Percentiles rank a stretch among this genome's conserved stretches.
Conservation (phyloP, 2,113 vertebrate genomes). For the Oenanthe oenanthe region DNA sequence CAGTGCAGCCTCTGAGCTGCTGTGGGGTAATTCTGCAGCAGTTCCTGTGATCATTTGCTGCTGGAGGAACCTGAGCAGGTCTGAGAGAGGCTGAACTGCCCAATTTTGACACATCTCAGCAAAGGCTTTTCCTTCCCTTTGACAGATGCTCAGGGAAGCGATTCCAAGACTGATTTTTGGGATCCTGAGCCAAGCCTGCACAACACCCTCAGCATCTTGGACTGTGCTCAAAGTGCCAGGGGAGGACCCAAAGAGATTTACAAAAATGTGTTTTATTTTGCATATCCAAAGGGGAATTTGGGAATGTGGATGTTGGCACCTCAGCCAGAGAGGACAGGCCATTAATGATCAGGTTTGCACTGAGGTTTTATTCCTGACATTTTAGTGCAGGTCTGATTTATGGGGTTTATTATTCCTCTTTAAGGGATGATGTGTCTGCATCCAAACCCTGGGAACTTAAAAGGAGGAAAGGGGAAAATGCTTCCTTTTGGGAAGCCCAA, state of each 20-base stretch:
- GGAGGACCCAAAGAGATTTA: neutral
- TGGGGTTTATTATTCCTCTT: neutral
- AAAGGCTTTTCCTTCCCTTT: neutral
- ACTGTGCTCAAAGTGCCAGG: neutral
- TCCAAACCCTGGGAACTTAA: neutral
- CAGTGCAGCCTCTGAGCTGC: neutral
- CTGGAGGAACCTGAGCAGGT: neutral
- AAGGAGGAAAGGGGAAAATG: neutral
- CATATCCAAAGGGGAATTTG: neutral
- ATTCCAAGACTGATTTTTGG: neutral
- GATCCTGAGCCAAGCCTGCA: neutral
- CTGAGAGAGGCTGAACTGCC: neutral
- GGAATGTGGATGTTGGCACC: neutral
- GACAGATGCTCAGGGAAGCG: neutral
- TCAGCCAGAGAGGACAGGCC: neutral
- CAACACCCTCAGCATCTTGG: neutral
- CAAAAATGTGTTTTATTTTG: neutral
- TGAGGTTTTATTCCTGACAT: neutral
- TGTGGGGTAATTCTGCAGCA: neutral
- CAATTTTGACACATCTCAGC: fast-evolving
- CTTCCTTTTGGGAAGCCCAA: slow-evolving; percentile 42
- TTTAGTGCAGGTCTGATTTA: fast-evolving
- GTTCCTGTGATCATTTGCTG: neutral
- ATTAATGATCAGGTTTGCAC: neutral
- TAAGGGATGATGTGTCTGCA: neutral